Conservation (phyloP, 1,140 invertebrate genomes). For the Cephus cinctus region DNA sequence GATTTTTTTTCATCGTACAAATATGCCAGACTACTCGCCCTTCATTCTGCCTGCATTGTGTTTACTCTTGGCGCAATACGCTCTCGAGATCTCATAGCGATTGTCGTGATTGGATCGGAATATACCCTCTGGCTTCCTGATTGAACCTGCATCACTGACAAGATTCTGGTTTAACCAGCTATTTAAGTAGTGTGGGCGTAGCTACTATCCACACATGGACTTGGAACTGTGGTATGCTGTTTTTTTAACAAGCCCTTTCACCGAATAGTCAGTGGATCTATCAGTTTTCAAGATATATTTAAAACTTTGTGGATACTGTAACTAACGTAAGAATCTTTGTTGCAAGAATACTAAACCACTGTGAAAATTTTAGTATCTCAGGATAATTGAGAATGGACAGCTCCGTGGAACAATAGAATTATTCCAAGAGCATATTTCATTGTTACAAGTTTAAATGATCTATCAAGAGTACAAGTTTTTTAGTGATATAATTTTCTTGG, state of each 20-base stretch:
- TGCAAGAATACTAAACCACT: too few species aligned
- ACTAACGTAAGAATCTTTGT: too few species aligned
- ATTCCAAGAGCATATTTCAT: neutral
- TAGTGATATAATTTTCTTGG: neutral
- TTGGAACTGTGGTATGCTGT: neutral
- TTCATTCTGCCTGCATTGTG: constrained; percentile 11
- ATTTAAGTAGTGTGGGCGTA: constrained; percentile 14
- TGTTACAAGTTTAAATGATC: neutral
- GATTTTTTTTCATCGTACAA: neutral
- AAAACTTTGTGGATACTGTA: too few species aligned
- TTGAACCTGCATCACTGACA: neutral
- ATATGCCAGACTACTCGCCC: constrained; percentile 10
- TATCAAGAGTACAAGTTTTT: neutral
- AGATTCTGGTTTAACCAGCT: neutral
- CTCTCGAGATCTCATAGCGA: constrained; percentile 3
- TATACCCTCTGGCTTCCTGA: neutral
- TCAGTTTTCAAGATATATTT: too few species aligned
- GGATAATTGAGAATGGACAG: too few species aligned
- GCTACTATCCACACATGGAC: constrained; percentile 5
- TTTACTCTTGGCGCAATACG: neutral
- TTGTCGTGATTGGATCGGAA: constrained; percentile 5
- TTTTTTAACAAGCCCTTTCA: neutral
- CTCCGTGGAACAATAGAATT: constrained; percentile 4
- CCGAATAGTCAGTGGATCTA: too few species aligned
- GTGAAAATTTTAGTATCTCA: too few species aligned